Conservation (phyloP, 2,888 invertebrate species). For the Terebella lapidaria region DNA sequence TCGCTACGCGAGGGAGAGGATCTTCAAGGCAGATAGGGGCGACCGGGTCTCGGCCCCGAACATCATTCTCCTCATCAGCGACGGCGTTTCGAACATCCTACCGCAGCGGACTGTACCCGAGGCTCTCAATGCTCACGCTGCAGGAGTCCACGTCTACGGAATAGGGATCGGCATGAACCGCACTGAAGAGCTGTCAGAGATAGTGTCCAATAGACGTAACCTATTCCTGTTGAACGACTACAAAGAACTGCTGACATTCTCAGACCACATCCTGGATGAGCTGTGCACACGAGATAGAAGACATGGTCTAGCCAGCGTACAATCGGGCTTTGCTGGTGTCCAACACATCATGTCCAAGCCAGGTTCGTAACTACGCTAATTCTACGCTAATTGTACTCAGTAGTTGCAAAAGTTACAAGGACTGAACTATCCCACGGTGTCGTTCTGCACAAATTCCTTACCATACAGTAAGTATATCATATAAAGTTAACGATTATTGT, state of each 20-base stretch:
- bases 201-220: conserved; percentile 9
- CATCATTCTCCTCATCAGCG: conserved; percentile 33
- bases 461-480: no score
- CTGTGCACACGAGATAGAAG: no score
- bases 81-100: conserved; percentile 37
- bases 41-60: conserved; percentile 34
- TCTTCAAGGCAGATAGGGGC: conserved; percentile 36
- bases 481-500: no score
- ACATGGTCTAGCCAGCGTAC: no score
- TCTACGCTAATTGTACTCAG: no score
- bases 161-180: conserved; percentile 15
- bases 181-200: conserved; percentile 5
- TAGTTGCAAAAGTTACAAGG: no score
- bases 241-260: conserved; percentile 8
- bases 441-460: no score
- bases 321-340: not conserved
- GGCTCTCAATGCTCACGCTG: conserved; percentile 5
- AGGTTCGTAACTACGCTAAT: no score
- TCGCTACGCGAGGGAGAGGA: conserved; percentile 27
- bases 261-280: conserved; percentile 5
- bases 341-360: not conserved
- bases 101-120: conserved; percentile 15
- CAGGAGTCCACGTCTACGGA: conserved; percentile 18
- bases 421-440: no score
- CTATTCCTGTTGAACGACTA: conserved; percentile 13